Conservation (phyloP, 2,113 vertebrate genomes). For the Apteryx owenii region DNA sequence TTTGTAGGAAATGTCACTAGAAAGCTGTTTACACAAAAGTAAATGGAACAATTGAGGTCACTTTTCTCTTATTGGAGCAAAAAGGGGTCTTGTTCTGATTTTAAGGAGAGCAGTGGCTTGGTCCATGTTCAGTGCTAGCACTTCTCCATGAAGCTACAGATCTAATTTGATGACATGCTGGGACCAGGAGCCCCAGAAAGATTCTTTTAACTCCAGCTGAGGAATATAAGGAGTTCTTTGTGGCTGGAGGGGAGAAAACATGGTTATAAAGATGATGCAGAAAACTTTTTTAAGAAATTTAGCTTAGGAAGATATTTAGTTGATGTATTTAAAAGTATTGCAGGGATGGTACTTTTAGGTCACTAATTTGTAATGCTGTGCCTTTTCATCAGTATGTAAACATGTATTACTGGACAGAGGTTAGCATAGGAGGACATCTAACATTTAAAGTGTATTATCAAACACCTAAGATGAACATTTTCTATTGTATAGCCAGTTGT, state of each 20-base stretch:
- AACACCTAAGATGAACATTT: background rate
- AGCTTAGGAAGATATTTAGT: background rate
- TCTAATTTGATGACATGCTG: background rate
- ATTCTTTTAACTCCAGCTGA: background rate
- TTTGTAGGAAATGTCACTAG: background rate
- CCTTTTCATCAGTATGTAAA: background rate
- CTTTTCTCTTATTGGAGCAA: background rate
- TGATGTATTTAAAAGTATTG: background rate
- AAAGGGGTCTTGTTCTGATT: background rate
- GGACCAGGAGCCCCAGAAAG: background rate
- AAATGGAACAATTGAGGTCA: background rate
- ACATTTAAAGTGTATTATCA: background rate
- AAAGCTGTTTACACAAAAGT: background rate
- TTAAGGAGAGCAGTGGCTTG: background rate
- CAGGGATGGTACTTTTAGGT: background rate
- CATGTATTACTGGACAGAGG: background rate
- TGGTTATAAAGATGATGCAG: background rate
- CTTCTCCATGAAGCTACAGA: background rate
- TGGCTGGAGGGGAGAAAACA: background rate
- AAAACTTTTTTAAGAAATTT: background rate
- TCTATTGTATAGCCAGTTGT: background rate
- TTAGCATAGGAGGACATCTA: background rate
- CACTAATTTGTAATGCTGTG: background rate
- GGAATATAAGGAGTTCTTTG: accelerated
- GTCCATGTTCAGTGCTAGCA: background rate